Evolutionary conservation across 2,888 invertebrate genomes (phyloP).

Genomic region (Lysandra coridon): DNA sequence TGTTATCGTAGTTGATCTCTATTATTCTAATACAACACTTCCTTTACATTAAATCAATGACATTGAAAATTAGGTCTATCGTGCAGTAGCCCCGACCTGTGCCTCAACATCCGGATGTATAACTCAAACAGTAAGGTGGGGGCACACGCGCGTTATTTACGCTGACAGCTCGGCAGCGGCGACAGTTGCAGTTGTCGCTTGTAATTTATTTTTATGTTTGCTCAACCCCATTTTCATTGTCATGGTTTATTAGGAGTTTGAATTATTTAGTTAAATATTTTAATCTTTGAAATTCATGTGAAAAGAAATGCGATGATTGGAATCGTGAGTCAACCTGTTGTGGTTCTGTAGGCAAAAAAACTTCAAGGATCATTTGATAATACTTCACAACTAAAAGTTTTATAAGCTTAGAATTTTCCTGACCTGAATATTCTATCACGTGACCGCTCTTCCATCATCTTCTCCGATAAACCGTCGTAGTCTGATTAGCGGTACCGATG

Average conservation of each 20-base stretch:
- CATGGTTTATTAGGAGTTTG: neutral
- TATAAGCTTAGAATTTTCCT: no score
- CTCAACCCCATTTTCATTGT: constrained; percentile 16
- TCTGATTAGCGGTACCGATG: no score
- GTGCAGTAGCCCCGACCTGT: neutral
- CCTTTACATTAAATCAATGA: neutral
- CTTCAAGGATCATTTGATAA: no score
- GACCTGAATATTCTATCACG: no score
- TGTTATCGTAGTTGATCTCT: no score
- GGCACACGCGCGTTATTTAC: constrained; percentile 36
- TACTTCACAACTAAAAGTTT: no score
- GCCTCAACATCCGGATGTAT: neutral
- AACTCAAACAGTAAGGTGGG: constrained; percentile 24
- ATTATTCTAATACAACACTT: neutral
- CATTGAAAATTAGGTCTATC: neutral
- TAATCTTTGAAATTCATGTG: no score
- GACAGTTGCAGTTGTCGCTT: constrained; percentile 39
- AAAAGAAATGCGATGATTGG: no score
- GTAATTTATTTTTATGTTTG: constrained; percentile 29
- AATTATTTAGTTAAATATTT: neutral
- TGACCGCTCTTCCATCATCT: no score
- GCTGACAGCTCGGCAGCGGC: constrained; percentile 35
- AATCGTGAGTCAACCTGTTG: no score
- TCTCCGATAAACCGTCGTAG: no score
- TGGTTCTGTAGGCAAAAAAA: no score